Evolutionary conservation across 2,797 vertebrate genomes (phyloP), one percentile per base, ranked within the genome.

Genomic region (Leptatherina wallacei): DNA sequence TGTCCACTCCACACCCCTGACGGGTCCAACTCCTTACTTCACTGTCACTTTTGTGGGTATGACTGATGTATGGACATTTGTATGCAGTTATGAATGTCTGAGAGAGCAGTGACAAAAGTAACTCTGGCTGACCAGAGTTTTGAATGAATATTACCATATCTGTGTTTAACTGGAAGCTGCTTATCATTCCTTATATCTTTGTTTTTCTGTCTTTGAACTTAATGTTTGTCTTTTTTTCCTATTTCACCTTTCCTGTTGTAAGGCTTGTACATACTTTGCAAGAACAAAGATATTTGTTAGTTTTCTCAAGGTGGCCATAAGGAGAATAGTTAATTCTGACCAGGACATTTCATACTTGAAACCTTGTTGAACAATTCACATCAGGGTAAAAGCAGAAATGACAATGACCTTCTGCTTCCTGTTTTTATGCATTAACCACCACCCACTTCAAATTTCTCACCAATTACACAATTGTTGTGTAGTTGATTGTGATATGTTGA

Each of bases 41-140:
- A 57, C 47, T 63, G 84, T 87, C 79, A 76, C 49, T 47, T 86
- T 68, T 91, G 80, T 83, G 88, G 86, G 88, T 80, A 78, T 89
- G 86, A 80, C 71, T 86, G 81, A 81, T 84, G 89, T 70, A 63
- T 91, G 90, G 78, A 88, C 85, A 89, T 78, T 82, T 90, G 85
- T 89, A 79, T 85, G 85, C 24, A 60, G 36, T 47, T 75, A 79
- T 90, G 84, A 87, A 86, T 89, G 80, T 91, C 82, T 60, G 73
- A 66, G 75, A 76, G 77, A 81, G 59, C 63, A 47, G 65, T 83
- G 77, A 65, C 9, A 75, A 22, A 27, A 69, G 62, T 83, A 70
- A 88, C 74, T 81, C 63, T 79, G 73, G 52, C 82, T 89, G 91
- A 91, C 85, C 89, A 90, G 71, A 88, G 82, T 63, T 69, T 16